phyloP scores from a whole-genome alignment of 2,888 invertebrate species.

The Caenorhabditis angaria region DNA sequence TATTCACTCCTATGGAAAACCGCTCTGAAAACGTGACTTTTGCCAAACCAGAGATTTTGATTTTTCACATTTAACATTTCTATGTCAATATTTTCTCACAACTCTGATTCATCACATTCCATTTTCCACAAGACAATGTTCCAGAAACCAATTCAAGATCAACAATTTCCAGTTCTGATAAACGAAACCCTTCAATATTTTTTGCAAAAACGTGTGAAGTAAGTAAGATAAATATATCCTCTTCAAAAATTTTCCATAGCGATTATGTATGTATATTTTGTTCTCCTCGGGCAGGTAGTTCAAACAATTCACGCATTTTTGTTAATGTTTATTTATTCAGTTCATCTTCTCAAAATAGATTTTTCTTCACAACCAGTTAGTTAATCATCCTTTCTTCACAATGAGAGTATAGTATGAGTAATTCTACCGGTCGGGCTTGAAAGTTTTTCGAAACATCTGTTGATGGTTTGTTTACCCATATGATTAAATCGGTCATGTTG shows the following conservation, averaged over 20 bases:
- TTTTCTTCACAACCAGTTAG: not conserved
- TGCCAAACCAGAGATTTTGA: no score
- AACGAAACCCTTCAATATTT: not conserved
- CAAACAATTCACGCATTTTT: not conserved
- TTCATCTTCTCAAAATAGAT: conserved; percentile 1
- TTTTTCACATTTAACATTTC: no score
- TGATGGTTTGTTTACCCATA: not conserved
- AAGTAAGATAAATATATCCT: not conserved
- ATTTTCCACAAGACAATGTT: no score
- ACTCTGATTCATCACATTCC: no score
- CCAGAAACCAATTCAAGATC: no score
- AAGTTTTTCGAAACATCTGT: conserved; percentile 1
- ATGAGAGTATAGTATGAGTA: no score
- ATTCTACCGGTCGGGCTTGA: not conserved
- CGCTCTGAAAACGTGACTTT: no score
- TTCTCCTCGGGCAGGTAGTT: conserved; percentile 1
- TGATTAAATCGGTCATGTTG: conserved; percentile 1
- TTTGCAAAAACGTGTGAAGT: not conserved
- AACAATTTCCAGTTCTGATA: no score
- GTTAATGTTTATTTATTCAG: not conserved
- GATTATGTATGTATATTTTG: not conserved
- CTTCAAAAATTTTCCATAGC: not conserved
- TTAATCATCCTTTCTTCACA: not conserved
- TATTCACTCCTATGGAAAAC: no score
- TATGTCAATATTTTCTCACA: not conserved